phyloP scores from a whole-genome alignment of 2,888 invertebrate genomes.

The Tipula unca region DNA sequence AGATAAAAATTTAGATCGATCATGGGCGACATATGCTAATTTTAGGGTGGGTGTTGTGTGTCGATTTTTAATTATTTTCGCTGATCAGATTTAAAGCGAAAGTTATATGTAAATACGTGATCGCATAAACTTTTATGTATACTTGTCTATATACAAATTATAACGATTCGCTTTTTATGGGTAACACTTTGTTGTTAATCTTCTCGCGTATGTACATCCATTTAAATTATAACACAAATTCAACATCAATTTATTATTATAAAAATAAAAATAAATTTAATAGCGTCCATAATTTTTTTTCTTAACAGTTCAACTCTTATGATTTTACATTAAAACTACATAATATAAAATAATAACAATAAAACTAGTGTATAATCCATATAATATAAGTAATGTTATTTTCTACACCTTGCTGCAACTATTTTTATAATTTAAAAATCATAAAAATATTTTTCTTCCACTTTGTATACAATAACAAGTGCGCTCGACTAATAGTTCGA shows the following conservation, averaged over 20 bases:
- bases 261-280: neutral
- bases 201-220: neutral
- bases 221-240: neutral
- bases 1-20: neutral
- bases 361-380: neutral
- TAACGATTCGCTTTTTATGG: too few species aligned
- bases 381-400: neutral
- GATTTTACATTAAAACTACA: neutral
- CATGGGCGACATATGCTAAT: neutral
- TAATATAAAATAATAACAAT: neutral
- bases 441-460: neutral
- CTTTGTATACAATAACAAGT: neutral
- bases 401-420: neutral
- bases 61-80: neutral
- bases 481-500: neutral
- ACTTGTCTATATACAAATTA: neutral
- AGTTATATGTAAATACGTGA: too few species aligned
- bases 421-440: neutral
- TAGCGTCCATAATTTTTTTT: neutral
- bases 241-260: neutral
- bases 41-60: neutral
- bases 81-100: neutral
- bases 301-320: neutral
- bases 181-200: neutral
- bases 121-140: neutral